Conservation (phyloP, 2,113 vertebrate species). For the Heterochromis multidens region DNA sequence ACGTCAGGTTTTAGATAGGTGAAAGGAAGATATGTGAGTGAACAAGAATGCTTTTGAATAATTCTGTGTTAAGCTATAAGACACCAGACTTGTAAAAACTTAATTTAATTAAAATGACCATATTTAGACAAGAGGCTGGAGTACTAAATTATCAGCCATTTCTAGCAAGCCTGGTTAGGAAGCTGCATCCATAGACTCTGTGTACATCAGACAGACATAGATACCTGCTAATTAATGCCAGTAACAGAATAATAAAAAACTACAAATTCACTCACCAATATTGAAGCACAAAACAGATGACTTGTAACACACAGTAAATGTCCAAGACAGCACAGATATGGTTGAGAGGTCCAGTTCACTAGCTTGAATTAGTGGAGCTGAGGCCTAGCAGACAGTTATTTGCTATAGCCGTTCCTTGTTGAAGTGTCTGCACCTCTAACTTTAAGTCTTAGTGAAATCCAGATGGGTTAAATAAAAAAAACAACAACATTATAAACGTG, state of each 20-base stretch:
- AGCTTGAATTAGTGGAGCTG: background rate
- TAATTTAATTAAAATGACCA: rapidly evolving
- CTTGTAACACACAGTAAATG: too few species aligned
- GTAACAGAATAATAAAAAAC: too few species aligned
- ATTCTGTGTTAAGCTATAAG: background rate
- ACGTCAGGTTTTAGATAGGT: background rate
- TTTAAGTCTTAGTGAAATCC: too few species aligned
- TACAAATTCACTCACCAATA: too few species aligned
- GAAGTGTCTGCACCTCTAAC: background rate
- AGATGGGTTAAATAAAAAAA: too few species aligned
- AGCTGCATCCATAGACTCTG: background rate
- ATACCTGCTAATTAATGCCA: background rate
- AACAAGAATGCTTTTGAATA: too few species aligned
- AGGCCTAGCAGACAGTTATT: background rate
- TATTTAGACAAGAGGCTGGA: background rate
- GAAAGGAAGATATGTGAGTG: background rate
- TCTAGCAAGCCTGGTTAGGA: too few species aligned
- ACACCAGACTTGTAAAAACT: background rate
- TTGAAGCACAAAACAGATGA: too few species aligned
- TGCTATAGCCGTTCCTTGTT: background rate
- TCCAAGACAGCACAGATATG: background rate
- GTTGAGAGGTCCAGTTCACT: background rate
- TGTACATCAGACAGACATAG: background rate
- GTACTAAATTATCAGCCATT: too few species aligned
- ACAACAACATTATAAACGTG: too few species aligned